Conservation (phyloP, 2,113 vertebrate genomes). For the Campylorhamphus procurvoides region DNA sequence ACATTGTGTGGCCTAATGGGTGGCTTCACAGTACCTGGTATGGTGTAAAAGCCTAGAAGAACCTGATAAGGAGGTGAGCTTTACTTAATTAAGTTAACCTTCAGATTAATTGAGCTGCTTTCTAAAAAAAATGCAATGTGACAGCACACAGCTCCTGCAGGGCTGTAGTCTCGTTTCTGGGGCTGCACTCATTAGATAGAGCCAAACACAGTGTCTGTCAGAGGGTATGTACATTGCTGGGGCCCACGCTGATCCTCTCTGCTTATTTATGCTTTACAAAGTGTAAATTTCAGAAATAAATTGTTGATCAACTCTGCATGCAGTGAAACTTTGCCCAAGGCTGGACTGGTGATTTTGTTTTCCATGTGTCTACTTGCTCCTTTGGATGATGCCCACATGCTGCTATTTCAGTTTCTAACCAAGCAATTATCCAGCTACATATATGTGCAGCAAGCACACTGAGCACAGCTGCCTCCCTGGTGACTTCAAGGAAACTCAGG, state of each 20-base stretch:
- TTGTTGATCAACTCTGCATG: constrained; percentile 5
- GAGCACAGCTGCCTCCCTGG: not conserved
- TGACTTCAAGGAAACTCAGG: not conserved
- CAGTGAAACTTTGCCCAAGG: not conserved
- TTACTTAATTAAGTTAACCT: constrained; percentile 44
- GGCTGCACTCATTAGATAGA: not conserved
- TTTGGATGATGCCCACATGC: constrained; percentile 11
- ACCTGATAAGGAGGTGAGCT: constrained; percentile 19
- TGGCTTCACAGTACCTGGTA: not conserved
- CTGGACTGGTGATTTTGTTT: not conserved
- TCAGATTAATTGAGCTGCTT: constrained; percentile 32
- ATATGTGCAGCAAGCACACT: not conserved
- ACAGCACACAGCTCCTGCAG: not conserved
- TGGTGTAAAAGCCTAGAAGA: not conserved
- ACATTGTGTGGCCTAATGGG: not conserved
- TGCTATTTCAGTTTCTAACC: constrained; percentile 26
- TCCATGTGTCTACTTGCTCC: not conserved
- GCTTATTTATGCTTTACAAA: constrained; percentile 49
- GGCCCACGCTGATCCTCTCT: not conserved
- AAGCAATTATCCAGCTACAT: not conserved
- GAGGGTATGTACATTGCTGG: not conserved
- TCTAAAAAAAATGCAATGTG: not conserved
- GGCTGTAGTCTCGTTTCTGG: not conserved
- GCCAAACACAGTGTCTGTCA: not conserved
- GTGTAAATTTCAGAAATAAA: constrained; percentile 52